Base-by-base conservation (phyloP, 2,888 invertebrate species). In the Pristionchus arcanus region DNA sequence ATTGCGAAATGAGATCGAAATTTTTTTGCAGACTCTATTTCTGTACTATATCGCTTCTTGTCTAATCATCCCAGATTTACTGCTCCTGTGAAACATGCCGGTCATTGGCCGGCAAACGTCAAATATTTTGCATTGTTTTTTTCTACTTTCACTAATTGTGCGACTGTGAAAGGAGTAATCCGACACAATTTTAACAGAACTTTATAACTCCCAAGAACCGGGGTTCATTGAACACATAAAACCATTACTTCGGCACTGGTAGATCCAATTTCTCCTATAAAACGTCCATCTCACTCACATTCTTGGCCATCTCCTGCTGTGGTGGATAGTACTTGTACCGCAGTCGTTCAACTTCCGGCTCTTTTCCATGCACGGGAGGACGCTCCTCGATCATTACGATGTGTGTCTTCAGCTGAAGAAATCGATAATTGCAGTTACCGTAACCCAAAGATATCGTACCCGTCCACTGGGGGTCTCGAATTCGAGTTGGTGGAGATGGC, bases 311-410 rank as follows among this genome's bases (percentile, higher is more conserved):
- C 7, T 42, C 77, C 25, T 42, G 19, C 4, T 21, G 25, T 21
- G 77, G 77, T 7, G 42, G 21, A 25, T 77, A 77, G 77, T 77
- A 77, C 77, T 77, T 77, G 77, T 42, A 77, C 11, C 77, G 77
- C 25, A 77, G 77, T n/a, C 77, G n/a, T n/a, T 37, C 42, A 16
- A 77, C 77, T 42, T 77, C 77, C n/a, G 37, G 77, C 42, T 77
- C 42, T 21, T 77, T 77, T 0, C n/a, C 74, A 13, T 9, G 25
- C n/a, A 34, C 31, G 28, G 71, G 28, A 13, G 34, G 34, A 13
- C 31, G 16, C 13, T 19, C 71, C 28, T 42, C 77, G 34, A 77
- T n/a, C 77, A 77, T 77, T 42, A 7, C 16, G 34, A 42, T 37
- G 19, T 21, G 31, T 25, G 77, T 42, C 21, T 19, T 77, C 42